phyloP scores from a whole-genome alignment of 2,113 vertebrate genomes.

The Brachyhypopomus occidentalis region DNA sequence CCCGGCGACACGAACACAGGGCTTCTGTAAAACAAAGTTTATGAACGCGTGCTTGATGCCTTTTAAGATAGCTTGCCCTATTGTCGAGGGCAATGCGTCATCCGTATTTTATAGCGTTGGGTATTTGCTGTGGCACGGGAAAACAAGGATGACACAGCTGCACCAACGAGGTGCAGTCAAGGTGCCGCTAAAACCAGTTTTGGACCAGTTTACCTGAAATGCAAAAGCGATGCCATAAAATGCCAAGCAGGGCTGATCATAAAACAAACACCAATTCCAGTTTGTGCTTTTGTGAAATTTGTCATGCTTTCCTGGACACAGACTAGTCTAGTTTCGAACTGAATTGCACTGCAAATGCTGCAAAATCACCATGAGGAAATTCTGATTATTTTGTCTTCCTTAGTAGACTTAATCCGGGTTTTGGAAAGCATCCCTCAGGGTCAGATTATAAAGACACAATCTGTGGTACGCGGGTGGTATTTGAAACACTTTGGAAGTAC shows the following conservation, averaged over 20 bases:
- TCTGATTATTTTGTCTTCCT: too few species aligned
- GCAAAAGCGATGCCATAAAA: too few species aligned
- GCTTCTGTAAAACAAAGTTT: slow-evolving; percentile 61
- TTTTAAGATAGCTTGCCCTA: slow-evolving; percentile 37
- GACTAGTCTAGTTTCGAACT: too few species aligned
- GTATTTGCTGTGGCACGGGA: neutral
- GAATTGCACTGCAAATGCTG: too few species aligned
- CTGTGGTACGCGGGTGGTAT: neutral
- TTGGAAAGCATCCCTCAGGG: too few species aligned
- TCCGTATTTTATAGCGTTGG: slow-evolving; percentile 1
- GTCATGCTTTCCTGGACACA: too few species aligned
- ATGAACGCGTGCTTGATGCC: slow-evolving; percentile 33
- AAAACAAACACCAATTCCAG: too few species aligned
- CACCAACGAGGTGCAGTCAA: neutral
- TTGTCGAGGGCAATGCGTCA: slow-evolving; percentile 26
- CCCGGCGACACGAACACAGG: slow-evolving; percentile 58
- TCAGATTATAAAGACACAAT: neutral
- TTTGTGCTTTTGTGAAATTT: too few species aligned
- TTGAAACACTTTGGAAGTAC: neutral
- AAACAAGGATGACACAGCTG: neutral
- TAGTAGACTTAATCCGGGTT: too few species aligned
- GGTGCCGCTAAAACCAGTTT: neutral
- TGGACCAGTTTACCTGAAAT: neutral
- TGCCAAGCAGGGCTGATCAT: too few species aligned
- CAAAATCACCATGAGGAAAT: too few species aligned